phyloP scores from a whole-genome alignment of 1,140 invertebrate genomes.

The Penaeus vannamei region DNA sequence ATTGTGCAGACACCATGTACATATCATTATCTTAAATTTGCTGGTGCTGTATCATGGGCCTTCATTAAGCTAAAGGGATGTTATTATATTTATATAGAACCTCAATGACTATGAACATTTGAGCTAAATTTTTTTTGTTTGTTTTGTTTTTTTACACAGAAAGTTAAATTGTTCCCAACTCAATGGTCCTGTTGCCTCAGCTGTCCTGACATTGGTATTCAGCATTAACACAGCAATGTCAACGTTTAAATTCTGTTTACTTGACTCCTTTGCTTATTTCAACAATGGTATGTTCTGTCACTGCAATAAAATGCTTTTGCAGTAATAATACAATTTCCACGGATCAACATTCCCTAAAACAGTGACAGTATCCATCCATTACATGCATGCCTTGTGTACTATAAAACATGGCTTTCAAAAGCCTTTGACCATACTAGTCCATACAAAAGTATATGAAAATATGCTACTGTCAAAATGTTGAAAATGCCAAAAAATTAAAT shows the following conservation, averaged over 20 bases:
- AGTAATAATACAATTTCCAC: neutral
- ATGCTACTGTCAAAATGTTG: constrained; percentile 59
- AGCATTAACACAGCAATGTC: neutral
- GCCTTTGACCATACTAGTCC: constrained; percentile 45
- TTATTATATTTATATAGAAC: neutral
- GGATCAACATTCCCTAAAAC: constrained; percentile 34
- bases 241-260: neutral
- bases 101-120: too few relatives aligned
- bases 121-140: too few relatives aligned
- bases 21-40: too few relatives aligned
- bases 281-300: too few relatives aligned
- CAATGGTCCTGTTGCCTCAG: constrained; percentile 31
- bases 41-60: too few relatives aligned
- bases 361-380: constrained; percentile 27
- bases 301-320: constrained; percentile 1
- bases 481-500: constrained; percentile 60
- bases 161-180: constrained; percentile 19
- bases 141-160: constrained; percentile 14
- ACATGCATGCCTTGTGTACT: constrained; percentile 40
- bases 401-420: constrained; percentile 60
- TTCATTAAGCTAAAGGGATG: too few relatives aligned
- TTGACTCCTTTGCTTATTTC: neutral
- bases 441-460: constrained; percentile 65
- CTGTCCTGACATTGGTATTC: neutral
- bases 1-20: too few relatives aligned